A percentile compares a stretch with the other conserved stretches of the same genome.
phyloP scores from a whole-genome alignment of 2,888 invertebrate genomes.

The Neria commutata region DNA sequence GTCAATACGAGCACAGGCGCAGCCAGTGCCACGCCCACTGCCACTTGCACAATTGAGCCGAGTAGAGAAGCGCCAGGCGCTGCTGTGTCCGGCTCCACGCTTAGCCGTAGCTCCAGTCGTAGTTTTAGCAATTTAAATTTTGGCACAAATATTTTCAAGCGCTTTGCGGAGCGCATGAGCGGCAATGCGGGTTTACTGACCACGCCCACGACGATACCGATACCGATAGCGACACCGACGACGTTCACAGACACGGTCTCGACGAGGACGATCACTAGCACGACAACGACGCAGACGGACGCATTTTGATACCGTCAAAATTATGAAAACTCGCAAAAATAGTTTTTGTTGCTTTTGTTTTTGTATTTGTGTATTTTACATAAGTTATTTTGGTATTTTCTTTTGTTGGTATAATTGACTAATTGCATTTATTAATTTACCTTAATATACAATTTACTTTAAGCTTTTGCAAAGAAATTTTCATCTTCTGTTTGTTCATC shows the following conservation, averaged over 20 bases:
- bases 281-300: neutral
- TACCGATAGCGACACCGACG: conserved; percentile 3
- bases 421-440: conserved; percentile 20
- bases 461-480: no score
- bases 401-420: no score
- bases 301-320: no score
- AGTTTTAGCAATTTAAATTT: conserved; percentile 50
- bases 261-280: neutral
- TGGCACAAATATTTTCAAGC: conserved; percentile 59
- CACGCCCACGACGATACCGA: conserved; percentile 33
- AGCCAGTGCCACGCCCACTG: conserved; percentile 28
- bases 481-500: conserved; percentile 25
- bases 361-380: conserved; percentile 11
- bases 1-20: conserved; percentile 20
- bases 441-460: conserved; percentile 16
- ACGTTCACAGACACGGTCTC: conserved; percentile 14
- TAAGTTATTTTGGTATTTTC: conserved; percentile 40
- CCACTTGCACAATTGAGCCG: conserved; percentile 24
- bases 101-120: conserved; percentile 31
- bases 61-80: conserved; percentile 26
- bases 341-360: conserved; percentile 22
- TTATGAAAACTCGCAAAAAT: no score
- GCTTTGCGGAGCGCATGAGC: conserved; percentile 58
- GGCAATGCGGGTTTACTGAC: conserved; percentile 33
- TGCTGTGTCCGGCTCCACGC: conserved; percentile 30